These are phyloP conservation scores for Anguilla pacifica DNA, from an alignment of 2,797 vertebrate genomes.

Conservation along the genomic window DNA sequence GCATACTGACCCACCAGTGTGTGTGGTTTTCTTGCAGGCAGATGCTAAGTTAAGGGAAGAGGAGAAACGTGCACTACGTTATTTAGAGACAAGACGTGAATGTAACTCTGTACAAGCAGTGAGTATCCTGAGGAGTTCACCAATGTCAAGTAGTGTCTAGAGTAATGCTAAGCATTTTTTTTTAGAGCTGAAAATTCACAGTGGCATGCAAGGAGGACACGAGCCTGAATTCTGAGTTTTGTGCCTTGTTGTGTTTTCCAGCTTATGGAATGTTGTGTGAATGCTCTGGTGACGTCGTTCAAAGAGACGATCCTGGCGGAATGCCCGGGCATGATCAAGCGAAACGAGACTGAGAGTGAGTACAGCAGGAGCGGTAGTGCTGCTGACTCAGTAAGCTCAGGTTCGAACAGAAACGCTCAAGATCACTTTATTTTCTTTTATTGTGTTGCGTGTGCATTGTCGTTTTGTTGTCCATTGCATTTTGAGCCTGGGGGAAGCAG, in stretches of 20 bases:
- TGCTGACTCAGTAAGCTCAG: slow-evolving; percentile 68
- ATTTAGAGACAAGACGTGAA: slow-evolving; percentile 95
- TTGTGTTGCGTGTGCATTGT: neutral
- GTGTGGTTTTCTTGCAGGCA: slow-evolving; percentile 71
- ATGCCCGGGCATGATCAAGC: slow-evolving; percentile 98
- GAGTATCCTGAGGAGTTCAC: slow-evolving; percentile 60
- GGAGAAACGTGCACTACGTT: slow-evolving; percentile 93
- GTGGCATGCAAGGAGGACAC: too few relatives aligned
- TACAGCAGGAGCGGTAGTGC: slow-evolving; percentile 62
- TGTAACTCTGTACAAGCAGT: slow-evolving; percentile 98
- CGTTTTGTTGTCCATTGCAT: neutral
- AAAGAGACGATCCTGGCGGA: slow-evolving; percentile 98
- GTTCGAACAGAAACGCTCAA: slow-evolving; percentile 60
- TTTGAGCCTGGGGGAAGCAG: neutral
- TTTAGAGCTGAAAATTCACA: neutral
- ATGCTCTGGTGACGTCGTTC: slow-evolving; percentile 94
- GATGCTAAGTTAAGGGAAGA: slow-evolving; percentile 98
- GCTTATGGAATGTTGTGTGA: slow-evolving; percentile 99
- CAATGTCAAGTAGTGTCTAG: neutral
- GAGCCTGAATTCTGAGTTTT: neutral
- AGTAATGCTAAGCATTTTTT: neutral
- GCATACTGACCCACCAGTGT: neutral
- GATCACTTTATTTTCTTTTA: neutral
- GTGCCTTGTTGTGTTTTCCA: slow-evolving; percentile 54
- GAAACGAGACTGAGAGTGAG: slow-evolving; percentile 99